Evolutionary conservation across 2,797 vertebrate genomes (phyloP).

Genomic region (Cephalopachus bancanus): DNA sequence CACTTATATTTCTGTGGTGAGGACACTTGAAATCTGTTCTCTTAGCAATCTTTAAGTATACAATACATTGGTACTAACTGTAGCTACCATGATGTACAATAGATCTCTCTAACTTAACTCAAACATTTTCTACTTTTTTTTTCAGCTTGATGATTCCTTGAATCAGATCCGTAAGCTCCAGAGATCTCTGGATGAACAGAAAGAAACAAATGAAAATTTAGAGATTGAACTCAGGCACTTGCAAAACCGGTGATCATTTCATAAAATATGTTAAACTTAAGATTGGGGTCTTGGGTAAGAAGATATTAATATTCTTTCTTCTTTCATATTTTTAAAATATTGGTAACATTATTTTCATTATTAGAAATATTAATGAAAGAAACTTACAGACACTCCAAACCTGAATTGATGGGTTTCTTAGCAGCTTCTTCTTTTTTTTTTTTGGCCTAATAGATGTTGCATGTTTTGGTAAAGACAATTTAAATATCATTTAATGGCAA

Average conservation of each 20-base stretch:
- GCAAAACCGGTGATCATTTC: slow-evolving; percentile 17
- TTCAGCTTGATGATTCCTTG: slow-evolving; percentile 65
- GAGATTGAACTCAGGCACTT: slow-evolving; percentile 51
- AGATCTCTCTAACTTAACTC: background rate
- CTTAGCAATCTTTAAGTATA: background rate
- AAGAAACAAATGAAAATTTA: slow-evolving; percentile 64
- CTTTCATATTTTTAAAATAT: background rate
- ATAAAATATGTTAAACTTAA: background rate
- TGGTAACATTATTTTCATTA: background rate
- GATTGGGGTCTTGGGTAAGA: background rate
- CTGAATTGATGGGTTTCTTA: background rate
- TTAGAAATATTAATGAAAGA: background rate
- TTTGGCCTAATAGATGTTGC: background rate
- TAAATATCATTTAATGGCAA: slow-evolving; percentile 4
- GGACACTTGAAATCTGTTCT: background rate
- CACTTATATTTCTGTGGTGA: background rate
- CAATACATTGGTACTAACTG: background rate
- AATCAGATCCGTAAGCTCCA: slow-evolving; percentile 67
- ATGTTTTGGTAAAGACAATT: background rate
- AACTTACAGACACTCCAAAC: background rate
- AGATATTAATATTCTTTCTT: background rate
- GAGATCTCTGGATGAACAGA: slow-evolving; percentile 70
- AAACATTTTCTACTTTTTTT: slow-evolving; percentile 31
- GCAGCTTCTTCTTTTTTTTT: background rate
- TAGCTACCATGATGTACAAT: background rate